phyloP scores from a whole-genome alignment of 1,140 invertebrate species.

The Drosophila ficusphila region DNA sequence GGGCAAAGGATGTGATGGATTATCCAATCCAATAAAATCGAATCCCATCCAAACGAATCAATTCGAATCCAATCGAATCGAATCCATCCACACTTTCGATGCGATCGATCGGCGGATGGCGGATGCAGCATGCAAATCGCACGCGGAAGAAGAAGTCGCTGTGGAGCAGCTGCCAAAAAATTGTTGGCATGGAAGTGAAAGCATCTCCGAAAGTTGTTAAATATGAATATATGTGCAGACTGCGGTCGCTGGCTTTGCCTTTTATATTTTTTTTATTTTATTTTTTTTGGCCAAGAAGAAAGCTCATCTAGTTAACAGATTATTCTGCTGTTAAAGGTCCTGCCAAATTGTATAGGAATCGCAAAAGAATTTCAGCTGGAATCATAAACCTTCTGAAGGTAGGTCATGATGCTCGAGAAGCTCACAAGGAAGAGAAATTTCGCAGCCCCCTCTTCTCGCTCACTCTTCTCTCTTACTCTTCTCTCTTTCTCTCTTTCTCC shows the following conservation, averaged over 20 bases:
- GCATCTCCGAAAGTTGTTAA: slow-evolving; percentile 77
- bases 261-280: too few species aligned
- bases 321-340: slow-evolving; percentile 3
- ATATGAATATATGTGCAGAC: slow-evolving; percentile 55
- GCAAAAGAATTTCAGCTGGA: not conserved
- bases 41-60: too few species aligned
- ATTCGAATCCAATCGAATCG: too few species aligned
- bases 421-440: slow-evolving; percentile 58
- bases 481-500: not conserved
- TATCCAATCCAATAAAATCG: not conserved
- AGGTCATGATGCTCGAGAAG: slow-evolving; percentile 37
- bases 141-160: slow-evolving; percentile 37
- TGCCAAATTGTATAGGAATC: not conserved
- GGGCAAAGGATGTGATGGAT: slow-evolving; percentile 1
- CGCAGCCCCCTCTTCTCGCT: slow-evolving; percentile 9
- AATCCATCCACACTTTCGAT: too few species aligned
- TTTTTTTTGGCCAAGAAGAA: slow-evolving; percentile 11
- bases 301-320: slow-evolving; percentile 3
- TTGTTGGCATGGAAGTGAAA: slow-evolving; percentile 73
- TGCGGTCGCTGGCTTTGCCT: not conserved
- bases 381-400: slow-evolving; percentile 34
- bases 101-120: not conserved
- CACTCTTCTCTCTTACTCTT: not conserved
- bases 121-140: slow-evolving; percentile 37
- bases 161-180: slow-evolving; percentile 53